phyloP scores from a whole-genome alignment of 2,888 invertebrate genomes.

The Drosophila tripunctata region DNA sequence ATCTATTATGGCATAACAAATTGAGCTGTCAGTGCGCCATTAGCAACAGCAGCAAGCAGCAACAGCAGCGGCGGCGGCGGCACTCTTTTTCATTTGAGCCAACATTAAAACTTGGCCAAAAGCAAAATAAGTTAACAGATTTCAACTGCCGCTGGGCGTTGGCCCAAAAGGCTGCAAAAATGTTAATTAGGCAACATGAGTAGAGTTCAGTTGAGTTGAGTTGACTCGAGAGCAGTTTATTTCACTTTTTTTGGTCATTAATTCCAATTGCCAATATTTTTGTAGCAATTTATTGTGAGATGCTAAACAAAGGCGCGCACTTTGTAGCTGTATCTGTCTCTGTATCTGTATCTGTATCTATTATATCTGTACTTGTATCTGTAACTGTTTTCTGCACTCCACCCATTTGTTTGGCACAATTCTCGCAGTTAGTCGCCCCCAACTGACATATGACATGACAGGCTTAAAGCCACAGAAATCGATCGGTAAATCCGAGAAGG shows the following conservation, averaged over 20 bases:
- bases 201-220: neutral
- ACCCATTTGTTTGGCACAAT: constrained; percentile 59
- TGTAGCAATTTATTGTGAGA: constrained; percentile 56
- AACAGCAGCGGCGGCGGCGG: constrained; percentile 15
- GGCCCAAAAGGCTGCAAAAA: constrained; percentile 34
- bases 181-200: constrained; percentile 52
- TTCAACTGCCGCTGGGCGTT: constrained; percentile 50
- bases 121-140: constrained; percentile 25
- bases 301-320: constrained; percentile 48
- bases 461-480: constrained; percentile 36
- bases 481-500: neutral
- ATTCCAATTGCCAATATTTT: constrained; percentile 76
- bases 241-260: constrained; percentile 51
- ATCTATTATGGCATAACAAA: constrained; percentile 61
- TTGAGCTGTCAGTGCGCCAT: constrained; percentile 67
- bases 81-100: constrained; percentile 42
- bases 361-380: neutral
- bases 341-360: constrained; percentile 19
- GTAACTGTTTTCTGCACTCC: constrained; percentile 39
- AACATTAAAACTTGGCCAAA: constrained; percentile 14
- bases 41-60: constrained; percentile 4
- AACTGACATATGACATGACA: constrained; percentile 78
- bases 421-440: constrained; percentile 52
- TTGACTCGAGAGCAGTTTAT: neutral
- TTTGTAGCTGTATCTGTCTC: constrained; percentile 5